Conservation (phyloP, 2,888 invertebrate species). For the Drosophila paranaensis region DNA sequence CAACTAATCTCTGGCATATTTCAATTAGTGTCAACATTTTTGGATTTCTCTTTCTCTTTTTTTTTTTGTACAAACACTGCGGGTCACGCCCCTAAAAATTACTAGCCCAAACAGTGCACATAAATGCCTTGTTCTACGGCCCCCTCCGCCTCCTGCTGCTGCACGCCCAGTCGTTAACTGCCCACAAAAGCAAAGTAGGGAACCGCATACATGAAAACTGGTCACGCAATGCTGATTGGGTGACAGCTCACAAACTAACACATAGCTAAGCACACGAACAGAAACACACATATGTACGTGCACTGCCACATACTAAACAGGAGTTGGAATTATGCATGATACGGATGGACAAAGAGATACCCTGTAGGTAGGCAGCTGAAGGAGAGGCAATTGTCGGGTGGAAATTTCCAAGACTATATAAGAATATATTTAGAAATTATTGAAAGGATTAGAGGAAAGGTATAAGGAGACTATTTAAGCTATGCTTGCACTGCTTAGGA, state of each 20-base stretch:
- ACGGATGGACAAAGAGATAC: conserved; percentile 16
- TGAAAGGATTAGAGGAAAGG: too few relatives aligned
- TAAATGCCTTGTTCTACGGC: background rate
- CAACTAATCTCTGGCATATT: conserved; percentile 69
- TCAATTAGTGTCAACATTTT: conserved; percentile 76
- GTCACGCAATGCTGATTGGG: conserved; percentile 70
- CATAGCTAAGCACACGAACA: background rate
- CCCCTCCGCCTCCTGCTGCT: background rate
- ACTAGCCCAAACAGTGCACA: conserved; percentile 7
- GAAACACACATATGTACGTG: conserved; percentile 2
- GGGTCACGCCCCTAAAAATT: conserved; percentile 13
- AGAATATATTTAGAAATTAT: too few relatives aligned
- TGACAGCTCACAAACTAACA: conserved; percentile 47
- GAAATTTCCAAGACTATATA: too few relatives aligned
- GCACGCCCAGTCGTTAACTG: conserved; percentile 9
- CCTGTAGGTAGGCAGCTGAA: background rate
- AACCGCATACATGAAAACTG: conserved; percentile 53
- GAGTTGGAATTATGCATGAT: background rate
- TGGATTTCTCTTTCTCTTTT: conserved; percentile 12
- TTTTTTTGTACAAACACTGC: conserved; percentile 48
- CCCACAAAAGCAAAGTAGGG: conserved; percentile 31
- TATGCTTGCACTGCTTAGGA: too few relatives aligned
- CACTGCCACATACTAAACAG: conserved; percentile 10
- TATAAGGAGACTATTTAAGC: too few relatives aligned
- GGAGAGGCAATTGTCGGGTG: too few relatives aligned